These are phyloP conservation scores for Halesus radiatus DNA, from an alignment of 1,140 invertebrate species.

Conservation along the genomic window DNA sequence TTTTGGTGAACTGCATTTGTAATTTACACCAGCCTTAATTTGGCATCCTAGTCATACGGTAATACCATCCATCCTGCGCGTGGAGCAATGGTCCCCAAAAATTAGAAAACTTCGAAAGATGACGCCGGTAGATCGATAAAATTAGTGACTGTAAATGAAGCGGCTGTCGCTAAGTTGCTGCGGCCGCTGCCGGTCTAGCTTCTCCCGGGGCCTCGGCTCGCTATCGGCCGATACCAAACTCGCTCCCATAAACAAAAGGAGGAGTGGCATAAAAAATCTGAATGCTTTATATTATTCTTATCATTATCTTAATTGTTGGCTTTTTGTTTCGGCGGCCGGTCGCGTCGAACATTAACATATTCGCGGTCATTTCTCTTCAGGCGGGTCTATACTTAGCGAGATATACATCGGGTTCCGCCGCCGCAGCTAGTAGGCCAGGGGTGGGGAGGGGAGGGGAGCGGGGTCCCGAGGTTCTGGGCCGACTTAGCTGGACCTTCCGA, in stretches of 20 bases:
- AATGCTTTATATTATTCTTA: constrained; percentile 53
- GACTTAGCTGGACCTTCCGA: constrained; percentile 15
- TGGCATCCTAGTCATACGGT: no score
- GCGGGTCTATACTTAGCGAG: constrained; percentile 53
- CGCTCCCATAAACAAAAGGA: constrained; percentile 27
- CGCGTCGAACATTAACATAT: constrained; percentile 54
- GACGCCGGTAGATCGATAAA: no score
- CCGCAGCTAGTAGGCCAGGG: not conserved
- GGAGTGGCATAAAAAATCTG: constrained; percentile 27
- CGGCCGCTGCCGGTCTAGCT: not conserved
- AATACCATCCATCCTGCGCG: no score
- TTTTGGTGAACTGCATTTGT: no score
- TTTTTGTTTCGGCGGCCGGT: constrained; percentile 52
- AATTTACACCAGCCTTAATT: no score
- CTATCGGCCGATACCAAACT: constrained; percentile 1
- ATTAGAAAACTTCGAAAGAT: no score
- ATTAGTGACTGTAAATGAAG: no score
- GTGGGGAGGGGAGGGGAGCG: not conserved
- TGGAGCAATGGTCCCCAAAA: no score
- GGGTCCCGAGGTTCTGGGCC: not conserved
- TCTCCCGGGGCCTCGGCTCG: not conserved
- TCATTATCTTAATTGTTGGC: constrained; percentile 56
- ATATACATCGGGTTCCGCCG: constrained; percentile 49
- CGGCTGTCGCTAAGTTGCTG: not conserved
- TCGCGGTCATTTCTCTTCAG: constrained; percentile 54